A percentile compares a stretch with the other conserved stretches of the same genome.
phyloP scores from a whole-genome alignment of 2,888 invertebrate genomes.

The Lithodes maja region DNA sequence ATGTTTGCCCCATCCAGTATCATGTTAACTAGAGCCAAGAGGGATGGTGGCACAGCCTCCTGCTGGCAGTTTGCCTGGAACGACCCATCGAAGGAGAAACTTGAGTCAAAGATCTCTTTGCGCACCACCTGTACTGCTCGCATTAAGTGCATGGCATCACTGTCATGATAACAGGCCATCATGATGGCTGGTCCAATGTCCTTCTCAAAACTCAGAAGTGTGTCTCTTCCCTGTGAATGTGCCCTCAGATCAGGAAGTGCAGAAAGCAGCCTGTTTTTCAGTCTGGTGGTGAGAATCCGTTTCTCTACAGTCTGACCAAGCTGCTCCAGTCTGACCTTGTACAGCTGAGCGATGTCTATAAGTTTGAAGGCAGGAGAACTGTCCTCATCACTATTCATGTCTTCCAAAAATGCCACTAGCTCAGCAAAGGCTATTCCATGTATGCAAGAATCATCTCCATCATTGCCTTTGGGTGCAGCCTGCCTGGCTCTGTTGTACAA shows the following conservation, averaged over 20 bases:
- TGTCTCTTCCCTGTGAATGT: background rate
- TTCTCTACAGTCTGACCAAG: slow-evolving; percentile 11
- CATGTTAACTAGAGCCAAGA: slow-evolving; percentile 24
- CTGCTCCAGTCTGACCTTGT: slow-evolving; percentile 25
- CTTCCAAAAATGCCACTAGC: slow-evolving; percentile 33
- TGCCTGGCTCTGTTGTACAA: slow-evolving; percentile 21
- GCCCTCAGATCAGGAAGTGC: too few species aligned
- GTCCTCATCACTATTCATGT: slow-evolving; percentile 2
- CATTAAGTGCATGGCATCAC: slow-evolving; percentile 25
- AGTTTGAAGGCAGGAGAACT: background rate
- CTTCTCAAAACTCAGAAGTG: slow-evolving; percentile 4
- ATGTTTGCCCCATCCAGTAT: slow-evolving; percentile 5
- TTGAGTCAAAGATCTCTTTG: slow-evolving; percentile 30
- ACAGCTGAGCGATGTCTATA: slow-evolving; percentile 1
- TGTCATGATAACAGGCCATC: slow-evolving; percentile 33
- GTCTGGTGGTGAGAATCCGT: slow-evolving; percentile 30
- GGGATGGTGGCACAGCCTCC: slow-evolving; percentile 1
- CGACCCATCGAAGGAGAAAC: slow-evolving; percentile 16
- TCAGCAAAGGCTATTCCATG: slow-evolving; percentile 38
- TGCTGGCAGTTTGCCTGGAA: slow-evolving; percentile 16
- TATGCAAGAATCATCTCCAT: background rate
- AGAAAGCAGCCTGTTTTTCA: slow-evolving; percentile 21
- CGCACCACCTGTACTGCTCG: background rate
- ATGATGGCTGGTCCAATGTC: slow-evolving; percentile 10
- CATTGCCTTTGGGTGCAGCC: slow-evolving; percentile 6